A percentile compares a stretch with the other conserved stretches of the same genome.
Conservation (phyloP, 2,888 invertebrate genomes). For the Tubulanus polymorphus region DNA sequence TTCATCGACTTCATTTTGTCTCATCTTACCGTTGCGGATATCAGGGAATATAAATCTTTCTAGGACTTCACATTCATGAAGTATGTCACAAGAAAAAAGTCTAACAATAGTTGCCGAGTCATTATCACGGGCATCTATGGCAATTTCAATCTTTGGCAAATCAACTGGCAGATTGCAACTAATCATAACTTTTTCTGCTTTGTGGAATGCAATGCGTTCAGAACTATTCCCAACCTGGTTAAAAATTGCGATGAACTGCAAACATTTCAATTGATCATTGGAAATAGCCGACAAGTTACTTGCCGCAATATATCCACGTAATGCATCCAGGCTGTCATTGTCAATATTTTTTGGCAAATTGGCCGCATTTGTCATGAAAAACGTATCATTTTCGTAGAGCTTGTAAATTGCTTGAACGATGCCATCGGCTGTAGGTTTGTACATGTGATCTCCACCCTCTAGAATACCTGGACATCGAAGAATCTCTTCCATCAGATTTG, state of each 20-base stretch:
- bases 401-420: not conserved
- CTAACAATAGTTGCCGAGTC: slow-evolving; percentile 14
- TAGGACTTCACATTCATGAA: not conserved
- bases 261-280: no score
- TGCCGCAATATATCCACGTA: no score
- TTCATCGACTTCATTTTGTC: not conserved
- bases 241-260: no score
- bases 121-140: not conserved
- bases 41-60: not conserved
- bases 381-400: not conserved
- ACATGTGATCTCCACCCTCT: not conserved
- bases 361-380: not conserved
- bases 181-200: not conserved
- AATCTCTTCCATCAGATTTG: not conserved
- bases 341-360: no score
- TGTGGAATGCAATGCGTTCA: no score
- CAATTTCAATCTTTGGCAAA: not conserved
- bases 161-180: not conserved
- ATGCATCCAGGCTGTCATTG: no score
- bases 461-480: not conserved
- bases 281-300: no score
- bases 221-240: no score
- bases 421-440: not conserved
- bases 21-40: not conserved
- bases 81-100: slow-evolving; percentile 13